Conservation (phyloP, 2,797 vertebrate genomes). For the Botia kubotai region DNA sequence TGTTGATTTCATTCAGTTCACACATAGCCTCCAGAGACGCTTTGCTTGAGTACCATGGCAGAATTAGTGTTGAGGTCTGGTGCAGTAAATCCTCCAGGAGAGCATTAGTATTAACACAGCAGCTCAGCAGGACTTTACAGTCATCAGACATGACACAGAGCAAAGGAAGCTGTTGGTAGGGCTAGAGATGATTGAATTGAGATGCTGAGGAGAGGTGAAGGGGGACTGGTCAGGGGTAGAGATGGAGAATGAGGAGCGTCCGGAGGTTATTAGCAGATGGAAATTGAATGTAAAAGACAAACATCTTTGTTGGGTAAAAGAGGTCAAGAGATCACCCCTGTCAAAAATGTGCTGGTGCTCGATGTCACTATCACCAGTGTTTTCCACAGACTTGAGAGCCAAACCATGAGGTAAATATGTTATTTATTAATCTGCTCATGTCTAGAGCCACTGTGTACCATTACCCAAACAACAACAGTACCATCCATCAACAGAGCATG, state of each 20-base stretch:
- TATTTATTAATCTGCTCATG: background rate
- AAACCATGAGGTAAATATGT: background rate
- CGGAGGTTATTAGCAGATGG: constrained; percentile 1
- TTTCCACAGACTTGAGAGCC: background rate
- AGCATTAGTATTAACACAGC: constrained; percentile 68
- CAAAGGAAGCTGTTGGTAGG: constrained; percentile 67
- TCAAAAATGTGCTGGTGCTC: constrained; percentile 6
- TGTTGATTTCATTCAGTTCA: constrained; percentile 48
- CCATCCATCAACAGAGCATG: background rate
- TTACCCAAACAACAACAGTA: background rate
- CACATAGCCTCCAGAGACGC: constrained; percentile 40
- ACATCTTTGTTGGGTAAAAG: background rate
- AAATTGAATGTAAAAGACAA: constrained; percentile 19
- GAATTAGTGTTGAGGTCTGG: background rate
- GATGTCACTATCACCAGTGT: background rate
- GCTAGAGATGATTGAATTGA: constrained; percentile 22
- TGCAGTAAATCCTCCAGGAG: constrained; percentile 74
- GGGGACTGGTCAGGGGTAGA: constrained; percentile 49
- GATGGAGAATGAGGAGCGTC: no score
- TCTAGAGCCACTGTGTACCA: background rate
- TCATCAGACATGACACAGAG: constrained; percentile 71
- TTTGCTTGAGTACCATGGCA: constrained; percentile 24
- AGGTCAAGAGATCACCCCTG: background rate
- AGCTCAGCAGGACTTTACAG: constrained; percentile 72
- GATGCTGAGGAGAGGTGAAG: constrained; percentile 29